Percentiles rank a stretch among this genome's conserved stretches.
Conservation (phyloP, 2,888 invertebrate genomes). For the Serripes groenlandicus region DNA sequence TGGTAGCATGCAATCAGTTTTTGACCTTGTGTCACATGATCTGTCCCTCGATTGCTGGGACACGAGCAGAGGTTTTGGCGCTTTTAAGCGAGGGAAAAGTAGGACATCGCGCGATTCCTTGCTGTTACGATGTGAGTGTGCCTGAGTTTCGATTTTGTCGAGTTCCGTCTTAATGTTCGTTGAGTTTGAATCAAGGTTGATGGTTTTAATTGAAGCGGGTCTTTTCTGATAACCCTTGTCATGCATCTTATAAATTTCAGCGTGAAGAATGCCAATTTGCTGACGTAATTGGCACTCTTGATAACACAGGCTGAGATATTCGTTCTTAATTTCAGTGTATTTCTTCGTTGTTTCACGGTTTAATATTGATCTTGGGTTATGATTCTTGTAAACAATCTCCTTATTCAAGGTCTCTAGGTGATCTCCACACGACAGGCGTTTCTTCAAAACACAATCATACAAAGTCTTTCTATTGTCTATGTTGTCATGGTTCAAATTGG, state of each 20-base stretch:
- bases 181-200: slow-evolving; percentile 61
- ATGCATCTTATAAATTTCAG: slow-evolving; percentile 70
- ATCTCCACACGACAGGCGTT: slow-evolving; percentile 51
- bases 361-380: slow-evolving; percentile 35
- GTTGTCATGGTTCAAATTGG: background rate
- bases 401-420: slow-evolving; percentile 54
- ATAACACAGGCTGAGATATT: slow-evolving; percentile 65
- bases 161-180: background rate
- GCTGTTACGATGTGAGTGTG: background rate
- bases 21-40: background rate
- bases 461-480: slow-evolving; percentile 31
- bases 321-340: slow-evolving; percentile 61
- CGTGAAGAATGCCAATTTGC: slow-evolving; percentile 67
- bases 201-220: slow-evolving; percentile 60
- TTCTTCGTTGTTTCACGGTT: slow-evolving; percentile 50
- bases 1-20: background rate
- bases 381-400: slow-evolving; percentile 41
- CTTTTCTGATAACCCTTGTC: slow-evolving; percentile 64
- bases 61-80: slow-evolving; percentile 37
- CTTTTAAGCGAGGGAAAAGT: slow-evolving; percentile 45
- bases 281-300: slow-evolving; percentile 66
- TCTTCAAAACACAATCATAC: slow-evolving; percentile 53
- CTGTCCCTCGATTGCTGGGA: slow-evolving; percentile 13
- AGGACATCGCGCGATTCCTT: slow-evolving; percentile 17
- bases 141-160: background rate